A percentile compares a stretch with the other conserved stretches of the same genome.
phyloP scores from a whole-genome alignment of 2,113 vertebrate genomes.

The Ailurus styani region DNA sequence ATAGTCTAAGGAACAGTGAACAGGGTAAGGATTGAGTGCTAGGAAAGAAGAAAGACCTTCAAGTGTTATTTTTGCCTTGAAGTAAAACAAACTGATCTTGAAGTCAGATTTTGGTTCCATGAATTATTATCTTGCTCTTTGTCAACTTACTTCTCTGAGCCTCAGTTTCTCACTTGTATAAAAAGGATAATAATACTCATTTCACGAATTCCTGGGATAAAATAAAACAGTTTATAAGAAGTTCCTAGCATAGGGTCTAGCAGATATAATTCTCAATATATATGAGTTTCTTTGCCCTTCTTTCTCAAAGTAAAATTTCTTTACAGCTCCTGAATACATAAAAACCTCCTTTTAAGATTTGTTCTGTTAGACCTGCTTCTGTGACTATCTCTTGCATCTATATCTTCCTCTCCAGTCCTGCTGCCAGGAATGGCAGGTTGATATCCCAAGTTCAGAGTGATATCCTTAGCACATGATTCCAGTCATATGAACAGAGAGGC shows the following conservation, averaged over 20 bases:
- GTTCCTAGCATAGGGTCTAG: background rate
- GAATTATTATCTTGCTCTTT: background rate
- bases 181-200: background rate
- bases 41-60: background rate
- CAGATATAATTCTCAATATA: background rate
- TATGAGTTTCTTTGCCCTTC: background rate
- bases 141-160: background rate
- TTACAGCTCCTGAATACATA: background rate
- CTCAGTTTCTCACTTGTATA: constrained; percentile 14
- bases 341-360: background rate
- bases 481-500: background rate
- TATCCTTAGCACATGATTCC: background rate
- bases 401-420: background rate
- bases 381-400: background rate
- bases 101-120: background rate
- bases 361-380: background rate
- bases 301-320: constrained; percentile 9
- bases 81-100: background rate
- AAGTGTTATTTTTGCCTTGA: constrained; percentile 10
- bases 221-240: background rate
- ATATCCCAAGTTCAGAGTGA: background rate
- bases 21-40: background rate
- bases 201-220: background rate
- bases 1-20: background rate
- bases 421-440: background rate